These are phyloP conservation scores for Argyresthia goedartella DNA, from an alignment of 2,888 invertebrate species.

Conservation along the genomic window DNA sequence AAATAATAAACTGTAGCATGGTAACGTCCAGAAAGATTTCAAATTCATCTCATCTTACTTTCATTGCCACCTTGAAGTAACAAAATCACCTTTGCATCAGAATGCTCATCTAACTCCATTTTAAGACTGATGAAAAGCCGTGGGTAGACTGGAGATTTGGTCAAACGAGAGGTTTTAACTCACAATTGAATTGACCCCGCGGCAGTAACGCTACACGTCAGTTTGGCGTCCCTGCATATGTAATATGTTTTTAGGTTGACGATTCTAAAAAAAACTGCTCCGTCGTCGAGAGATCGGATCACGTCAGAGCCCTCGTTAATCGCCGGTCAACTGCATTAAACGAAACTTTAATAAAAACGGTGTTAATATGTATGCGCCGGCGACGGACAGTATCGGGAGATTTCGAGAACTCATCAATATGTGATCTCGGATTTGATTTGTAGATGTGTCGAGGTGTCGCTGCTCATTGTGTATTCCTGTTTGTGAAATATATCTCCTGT, in stretches of 20 bases:
- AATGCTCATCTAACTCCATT: too few relatives aligned
- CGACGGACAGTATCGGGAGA: slow-evolving; percentile 10
- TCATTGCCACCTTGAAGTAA: too few relatives aligned
- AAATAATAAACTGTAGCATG: too few relatives aligned
- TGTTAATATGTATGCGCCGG: slow-evolving; percentile 27
- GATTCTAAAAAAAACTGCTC: background rate
- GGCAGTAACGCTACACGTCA: background rate
- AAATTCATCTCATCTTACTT: too few relatives aligned
- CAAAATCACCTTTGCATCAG: too few relatives aligned
- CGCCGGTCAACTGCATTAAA: slow-evolving; percentile 15
- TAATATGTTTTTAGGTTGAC: background rate
- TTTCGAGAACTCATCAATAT: slow-evolving; percentile 48
- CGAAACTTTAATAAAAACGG: slow-evolving; percentile 18
- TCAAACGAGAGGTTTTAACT: too few relatives aligned
- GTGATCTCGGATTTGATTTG: slow-evolving; percentile 41
- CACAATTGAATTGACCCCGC: too few relatives aligned
- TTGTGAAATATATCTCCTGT: slow-evolving; percentile 13
- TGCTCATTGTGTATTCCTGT: slow-evolving; percentile 25
- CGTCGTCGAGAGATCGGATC: slow-evolving; percentile 9
- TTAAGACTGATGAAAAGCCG: too few relatives aligned
- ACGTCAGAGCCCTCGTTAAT: slow-evolving; percentile 4
- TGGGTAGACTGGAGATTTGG: too few relatives aligned
- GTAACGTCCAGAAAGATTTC: too few relatives aligned
- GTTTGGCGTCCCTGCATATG: background rate
- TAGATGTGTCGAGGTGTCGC: slow-evolving; percentile 21